These are phyloP conservation scores for Chloroclysta siterata DNA, from an alignment of 2,888 invertebrate species.

Conservation along the genomic window DNA sequence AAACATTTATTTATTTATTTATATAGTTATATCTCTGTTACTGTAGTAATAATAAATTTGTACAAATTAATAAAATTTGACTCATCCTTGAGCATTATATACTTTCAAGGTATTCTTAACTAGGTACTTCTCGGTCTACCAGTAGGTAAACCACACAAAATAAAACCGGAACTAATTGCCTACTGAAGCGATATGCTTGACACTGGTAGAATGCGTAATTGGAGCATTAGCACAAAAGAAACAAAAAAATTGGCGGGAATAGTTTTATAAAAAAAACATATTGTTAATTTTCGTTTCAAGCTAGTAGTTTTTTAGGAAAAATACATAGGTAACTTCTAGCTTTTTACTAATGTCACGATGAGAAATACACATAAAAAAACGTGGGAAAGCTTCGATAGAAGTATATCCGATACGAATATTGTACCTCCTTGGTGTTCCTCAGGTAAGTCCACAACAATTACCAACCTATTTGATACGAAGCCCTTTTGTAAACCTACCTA, in stretches of 20 bases:
- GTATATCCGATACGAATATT: conserved; percentile 57
- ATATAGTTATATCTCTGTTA: too few species aligned
- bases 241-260: conserved; percentile 30
- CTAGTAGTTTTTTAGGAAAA: too few species aligned
- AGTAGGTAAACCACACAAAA: neutral
- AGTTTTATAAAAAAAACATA: neutral
- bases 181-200: neutral
- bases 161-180: neutral
- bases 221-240: conserved; percentile 6
- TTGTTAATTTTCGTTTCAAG: neutral
- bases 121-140: neutral
- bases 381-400: conserved; percentile 57
- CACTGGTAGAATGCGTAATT: conserved; percentile 18
- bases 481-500: neutral
- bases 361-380: conserved; percentile 43
- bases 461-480: neutral
- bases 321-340: too few species aligned
- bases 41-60: too few species aligned
- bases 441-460: conserved; percentile 48
- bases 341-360: conserved; percentile 5
- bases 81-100: too few species aligned
- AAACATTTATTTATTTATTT: too few species aligned
- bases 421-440: conserved; percentile 72
- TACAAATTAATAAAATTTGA: too few species aligned
- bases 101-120: too few species aligned